Conservation (phyloP, 2,797 vertebrate genomes). For the Mionectes olivaceus region DNA sequence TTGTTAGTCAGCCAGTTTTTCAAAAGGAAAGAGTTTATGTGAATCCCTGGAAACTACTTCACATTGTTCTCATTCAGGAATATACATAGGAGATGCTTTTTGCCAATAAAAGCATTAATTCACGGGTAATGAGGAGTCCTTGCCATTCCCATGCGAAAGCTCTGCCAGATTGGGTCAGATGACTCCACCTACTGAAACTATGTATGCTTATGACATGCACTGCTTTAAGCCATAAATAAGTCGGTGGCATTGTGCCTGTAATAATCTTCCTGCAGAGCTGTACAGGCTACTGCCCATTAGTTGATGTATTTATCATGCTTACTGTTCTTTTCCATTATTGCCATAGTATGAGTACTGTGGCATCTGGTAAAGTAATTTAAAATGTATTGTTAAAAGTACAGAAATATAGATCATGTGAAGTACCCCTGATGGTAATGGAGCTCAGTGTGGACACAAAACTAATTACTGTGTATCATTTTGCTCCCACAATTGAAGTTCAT, state of each 20-base stretch:
- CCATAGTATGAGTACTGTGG: not conserved
- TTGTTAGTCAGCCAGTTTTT: constrained; percentile 23
- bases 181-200: constrained; percentile 66
- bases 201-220: constrained; percentile 49
- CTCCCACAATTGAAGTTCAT: not conserved
- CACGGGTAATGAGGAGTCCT: constrained; percentile 32
- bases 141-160: constrained; percentile 50
- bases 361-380: constrained; percentile 46
- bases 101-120: constrained; percentile 69
- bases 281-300: constrained; percentile 47
- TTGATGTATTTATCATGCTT: constrained; percentile 60
- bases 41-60: constrained; percentile 48
- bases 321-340: constrained; percentile 57
- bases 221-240: constrained; percentile 65
- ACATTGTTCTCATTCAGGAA: constrained; percentile 54
- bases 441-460: not conserved
- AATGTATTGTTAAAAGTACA: constrained; percentile 24
- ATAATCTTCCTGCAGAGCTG: constrained; percentile 46
- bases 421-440: not conserved
- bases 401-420: not conserved
- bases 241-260: constrained; percentile 59
- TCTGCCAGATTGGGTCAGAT: constrained; percentile 63
- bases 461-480: not conserved
- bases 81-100: constrained; percentile 34
- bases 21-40: not conserved